Evolutionary conservation across 2,113 vertebrate species (phyloP), one percentile per base, ranked within the genome.

Genomic region (Sturnus vulgaris): DNA sequence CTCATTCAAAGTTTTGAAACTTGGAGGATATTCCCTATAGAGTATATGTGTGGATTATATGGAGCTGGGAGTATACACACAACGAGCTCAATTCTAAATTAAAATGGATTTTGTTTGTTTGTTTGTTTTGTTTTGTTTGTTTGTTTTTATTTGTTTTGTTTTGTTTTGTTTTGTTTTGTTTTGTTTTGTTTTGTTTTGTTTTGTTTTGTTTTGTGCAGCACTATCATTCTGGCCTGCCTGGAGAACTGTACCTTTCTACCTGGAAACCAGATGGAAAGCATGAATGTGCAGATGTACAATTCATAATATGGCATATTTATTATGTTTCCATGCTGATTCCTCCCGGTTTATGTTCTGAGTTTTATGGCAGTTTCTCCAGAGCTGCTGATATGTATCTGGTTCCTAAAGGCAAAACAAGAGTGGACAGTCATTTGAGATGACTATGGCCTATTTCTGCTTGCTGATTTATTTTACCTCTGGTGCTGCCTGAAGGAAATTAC

Each of bases 401-500:
- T 87, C 44, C 61, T 71, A 33, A 72, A 68, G 46, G 68, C 19
- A 28, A 46, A 44, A 47, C 28, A 37, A 50, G 20, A 49, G 10
- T 52, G 24, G 61, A 44, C 17, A 56, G 39, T 33, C 61, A 49
- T 33, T 53, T 7, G 23, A 77, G 68, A 64, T 6, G 3, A 47
- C 17, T 55, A 3, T 77, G 22, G 12, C 31, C n/a, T 44, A 61
- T 65, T 87, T 81, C 86, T 93, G 63, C 30, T 65, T 76, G 28
- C 61, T 78, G 61, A 76, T 81, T 65, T 92, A 71, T 76, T 88
- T 83, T 77, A 65, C 59, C 14, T 73, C n/a, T 47, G 28, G 37
- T 86, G 20, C 20, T 82, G n/a, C 76, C 77, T 68, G 44, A 80
- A 90, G 76, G 49, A 93, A 79, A 89, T 70, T 50, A 55, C 52